A percentile compares a stretch with the other conserved stretches of the same genome.
Evolutionary conservation across 2,888 invertebrate species (phyloP).

Genomic region (Bombylius major): DNA sequence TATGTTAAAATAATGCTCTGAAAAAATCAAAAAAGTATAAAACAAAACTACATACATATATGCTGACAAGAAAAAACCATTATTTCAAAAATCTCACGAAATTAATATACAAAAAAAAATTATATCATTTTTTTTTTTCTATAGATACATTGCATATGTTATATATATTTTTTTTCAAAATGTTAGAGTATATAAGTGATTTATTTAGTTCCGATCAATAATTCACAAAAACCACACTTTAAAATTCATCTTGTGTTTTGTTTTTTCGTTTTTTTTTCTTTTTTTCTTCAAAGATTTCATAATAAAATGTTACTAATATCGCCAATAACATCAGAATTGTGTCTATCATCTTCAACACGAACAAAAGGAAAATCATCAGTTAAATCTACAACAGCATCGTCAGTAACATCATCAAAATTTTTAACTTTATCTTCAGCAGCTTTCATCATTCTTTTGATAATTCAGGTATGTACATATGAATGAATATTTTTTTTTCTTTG

Average conservation of each 20-base stretch:
- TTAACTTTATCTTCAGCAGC: constrained; percentile 5
- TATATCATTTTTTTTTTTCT: too few species aligned
- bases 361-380: background rate
- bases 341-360: background rate
- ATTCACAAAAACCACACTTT: background rate
- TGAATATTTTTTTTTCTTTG: background rate
- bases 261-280: too few species aligned
- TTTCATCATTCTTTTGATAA: constrained; percentile 10
- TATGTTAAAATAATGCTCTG: too few species aligned
- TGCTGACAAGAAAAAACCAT: too few species aligned
- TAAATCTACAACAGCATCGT: background rate
- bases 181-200: background rate
- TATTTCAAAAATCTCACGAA: too few species aligned
- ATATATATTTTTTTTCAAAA: too few species aligned
- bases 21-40: too few species aligned
- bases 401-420: background rate
- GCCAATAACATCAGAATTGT: background rate
- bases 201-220: background rate
- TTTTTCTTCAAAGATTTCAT: background rate
- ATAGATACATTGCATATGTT: too few species aligned
- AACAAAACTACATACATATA: too few species aligned
- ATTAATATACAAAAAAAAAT: too few species aligned
- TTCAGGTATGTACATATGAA: constrained; percentile 7
- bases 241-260: too few species aligned
- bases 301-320: background rate